A percentile compares a stretch with the other conserved stretches of the same genome.
Conservation (phyloP, 2,888 invertebrate genomes). For the Euproctis similis region DNA sequence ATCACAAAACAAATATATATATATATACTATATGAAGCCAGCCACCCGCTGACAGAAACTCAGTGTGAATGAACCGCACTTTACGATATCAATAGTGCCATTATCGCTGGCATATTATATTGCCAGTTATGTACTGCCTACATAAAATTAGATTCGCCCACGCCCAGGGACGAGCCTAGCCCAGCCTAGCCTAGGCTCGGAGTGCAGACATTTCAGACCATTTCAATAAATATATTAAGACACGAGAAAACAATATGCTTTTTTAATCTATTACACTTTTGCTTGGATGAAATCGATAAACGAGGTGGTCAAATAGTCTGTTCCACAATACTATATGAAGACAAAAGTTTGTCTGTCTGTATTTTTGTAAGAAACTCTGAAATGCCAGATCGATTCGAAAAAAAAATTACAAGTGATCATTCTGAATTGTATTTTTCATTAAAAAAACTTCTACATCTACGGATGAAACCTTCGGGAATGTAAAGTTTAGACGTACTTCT, state of each 20-base stretch:
- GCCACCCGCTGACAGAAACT: slow-evolving; percentile 14
- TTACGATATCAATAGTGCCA: slow-evolving; percentile 27
- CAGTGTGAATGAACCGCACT: slow-evolving; percentile 43
- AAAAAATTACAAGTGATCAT: too few relatives aligned
- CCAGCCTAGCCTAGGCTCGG: slow-evolving; percentile 31
- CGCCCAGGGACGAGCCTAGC: slow-evolving; percentile 30
- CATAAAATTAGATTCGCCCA: slow-evolving; percentile 34
- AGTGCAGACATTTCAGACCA: slow-evolving; percentile 20
- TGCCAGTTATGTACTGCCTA: slow-evolving; percentile 28
- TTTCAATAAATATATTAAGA: slow-evolving; percentile 35
- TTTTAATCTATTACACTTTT: too few relatives aligned
- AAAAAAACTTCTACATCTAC: too few relatives aligned
- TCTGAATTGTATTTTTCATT: too few relatives aligned
- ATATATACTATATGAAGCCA: slow-evolving; percentile 17
- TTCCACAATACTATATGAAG: too few relatives aligned
- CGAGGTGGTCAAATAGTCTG: too few relatives aligned
- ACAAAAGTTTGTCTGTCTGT: too few relatives aligned
- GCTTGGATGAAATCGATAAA: too few relatives aligned
- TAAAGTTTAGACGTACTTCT: too few relatives aligned
- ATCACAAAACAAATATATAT: slow-evolving; percentile 15
- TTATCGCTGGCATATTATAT: slow-evolving; percentile 30
- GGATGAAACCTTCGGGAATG: too few relatives aligned
- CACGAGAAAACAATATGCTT: slow-evolving; percentile 54
- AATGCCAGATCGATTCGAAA: too few relatives aligned
- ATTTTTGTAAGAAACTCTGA: too few relatives aligned